Conservation (phyloP, 1,140 invertebrate genomes). For the Varroa destructor region DNA sequence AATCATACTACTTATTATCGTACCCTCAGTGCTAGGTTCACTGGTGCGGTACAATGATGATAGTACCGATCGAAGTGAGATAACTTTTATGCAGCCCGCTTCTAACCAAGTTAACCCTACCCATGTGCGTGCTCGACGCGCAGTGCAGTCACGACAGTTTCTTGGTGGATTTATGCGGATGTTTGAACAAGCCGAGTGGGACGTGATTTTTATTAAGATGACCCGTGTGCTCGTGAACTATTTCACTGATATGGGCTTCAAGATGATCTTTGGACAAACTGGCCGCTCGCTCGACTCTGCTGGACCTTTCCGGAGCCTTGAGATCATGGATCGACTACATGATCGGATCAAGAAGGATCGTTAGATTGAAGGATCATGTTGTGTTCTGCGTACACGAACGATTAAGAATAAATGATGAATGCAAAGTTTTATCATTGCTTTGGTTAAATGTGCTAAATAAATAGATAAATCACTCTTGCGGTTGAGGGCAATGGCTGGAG, state of each 20-base stretch:
- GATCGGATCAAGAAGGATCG: not conserved
- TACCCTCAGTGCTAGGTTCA: too few relatives aligned
- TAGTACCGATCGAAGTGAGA: too few relatives aligned
- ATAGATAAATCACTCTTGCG: too few relatives aligned
- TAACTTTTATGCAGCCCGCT: too few relatives aligned
- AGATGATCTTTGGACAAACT: constrained; percentile 26
- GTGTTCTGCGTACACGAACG: too few relatives aligned
- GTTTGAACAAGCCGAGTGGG: constrained; percentile 24
- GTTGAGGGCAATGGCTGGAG: too few relatives aligned
- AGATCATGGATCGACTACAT: not conserved
- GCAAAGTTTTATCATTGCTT: too few relatives aligned
- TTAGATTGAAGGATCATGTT: not conserved
- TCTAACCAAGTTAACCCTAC: too few relatives aligned
- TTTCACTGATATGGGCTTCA: constrained; percentile 26
- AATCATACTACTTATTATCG: too few relatives aligned
- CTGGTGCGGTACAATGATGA: too few relatives aligned
- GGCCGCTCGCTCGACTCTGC: constrained; percentile 5
- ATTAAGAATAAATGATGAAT: too few relatives aligned
- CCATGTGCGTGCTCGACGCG: not conserved
- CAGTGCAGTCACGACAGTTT: not conserved
- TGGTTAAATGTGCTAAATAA: too few relatives aligned
- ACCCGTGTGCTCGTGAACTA: constrained; percentile 24
- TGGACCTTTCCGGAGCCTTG: not conserved
- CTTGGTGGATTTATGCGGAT: constrained; percentile 25
- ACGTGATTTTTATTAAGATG: constrained; percentile 26